Conservation (phyloP, 2,888 invertebrate species). For the Lasioglossum pauxillum region DNA sequence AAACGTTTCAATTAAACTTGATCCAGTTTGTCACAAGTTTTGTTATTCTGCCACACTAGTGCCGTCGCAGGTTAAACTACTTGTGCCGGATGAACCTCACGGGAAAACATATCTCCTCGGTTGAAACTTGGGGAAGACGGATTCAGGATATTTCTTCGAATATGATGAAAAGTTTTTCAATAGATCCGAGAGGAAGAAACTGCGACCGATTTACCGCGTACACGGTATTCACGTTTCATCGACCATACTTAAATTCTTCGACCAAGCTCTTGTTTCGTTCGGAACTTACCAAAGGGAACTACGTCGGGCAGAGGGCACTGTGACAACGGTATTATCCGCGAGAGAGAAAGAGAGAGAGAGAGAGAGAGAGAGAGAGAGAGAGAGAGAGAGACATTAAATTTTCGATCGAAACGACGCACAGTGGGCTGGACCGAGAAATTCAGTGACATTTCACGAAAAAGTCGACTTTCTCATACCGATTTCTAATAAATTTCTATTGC, state of each 20-base stretch:
- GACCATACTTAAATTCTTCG: neutral
- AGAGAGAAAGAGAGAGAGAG: neutral
- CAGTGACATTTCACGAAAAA: too few relatives aligned
- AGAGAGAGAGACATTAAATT: neutral
- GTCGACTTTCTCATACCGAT: too few relatives aligned
- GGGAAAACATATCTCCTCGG: neutral
- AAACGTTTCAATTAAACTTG: neutral
- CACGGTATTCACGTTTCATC: neutral
- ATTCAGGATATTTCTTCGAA: neutral
- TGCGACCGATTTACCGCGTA: neutral
- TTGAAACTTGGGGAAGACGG: neutral
- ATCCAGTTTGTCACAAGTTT: neutral
- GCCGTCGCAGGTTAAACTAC: neutral
- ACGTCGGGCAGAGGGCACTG: neutral
- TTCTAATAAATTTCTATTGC: too few relatives aligned
- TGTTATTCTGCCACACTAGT: neutral
- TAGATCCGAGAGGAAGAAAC: neutral
- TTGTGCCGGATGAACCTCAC: neutral
- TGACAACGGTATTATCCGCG: neutral
- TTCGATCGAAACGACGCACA: neutral
- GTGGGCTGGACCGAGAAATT: too few relatives aligned
- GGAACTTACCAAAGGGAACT: neutral
- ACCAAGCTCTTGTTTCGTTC: neutral
- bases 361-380: neutral
- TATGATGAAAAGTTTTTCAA: constrained; percentile 1